A percentile compares a stretch with the other conserved stretches of the same genome.
Evolutionary conservation across 2,888 invertebrate species (phyloP).

Genomic region (Vanessa cardui): DNA sequence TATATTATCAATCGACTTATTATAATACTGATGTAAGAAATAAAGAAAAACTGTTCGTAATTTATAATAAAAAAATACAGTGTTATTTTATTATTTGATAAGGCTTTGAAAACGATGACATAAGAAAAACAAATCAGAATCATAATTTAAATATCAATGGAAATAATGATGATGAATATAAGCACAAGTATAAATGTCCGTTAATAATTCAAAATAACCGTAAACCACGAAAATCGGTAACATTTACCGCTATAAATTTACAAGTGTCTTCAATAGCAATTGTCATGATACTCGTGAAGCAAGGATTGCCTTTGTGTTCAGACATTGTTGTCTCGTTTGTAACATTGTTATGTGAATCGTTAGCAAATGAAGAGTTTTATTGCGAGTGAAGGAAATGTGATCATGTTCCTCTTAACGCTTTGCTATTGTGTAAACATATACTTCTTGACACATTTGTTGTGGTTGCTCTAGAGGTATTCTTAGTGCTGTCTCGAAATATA

Average conservation of each 20-base stretch:
- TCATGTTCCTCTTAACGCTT: constrained; percentile 23
- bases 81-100: too few species aligned
- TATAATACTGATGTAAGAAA: too few species aligned
- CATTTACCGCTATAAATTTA: constrained; percentile 65
- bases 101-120: too few species aligned
- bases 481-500: not conserved
- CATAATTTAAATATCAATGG: not conserved
- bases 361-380: constrained; percentile 52
- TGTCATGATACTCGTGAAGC: constrained; percentile 69
- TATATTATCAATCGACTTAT: too few species aligned
- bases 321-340: constrained; percentile 50
- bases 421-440: constrained; percentile 20
- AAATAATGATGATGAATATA: not conserved
- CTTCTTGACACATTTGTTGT: constrained; percentile 4
- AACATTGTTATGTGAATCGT: constrained; percentile 56
- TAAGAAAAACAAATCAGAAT: not conserved
- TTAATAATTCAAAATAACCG: not conserved
- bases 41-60: too few species aligned
- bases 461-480: not conserved
- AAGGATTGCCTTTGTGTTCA: constrained; percentile 63
- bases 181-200: not conserved
- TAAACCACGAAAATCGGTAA: constrained; percentile 45
- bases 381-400: constrained; percentile 25
- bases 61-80: too few species aligned
- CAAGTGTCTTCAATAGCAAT: constrained; percentile 68